Percentiles rank a stretch among this genome's conserved stretches.
phyloP scores from a whole-genome alignment of 2,113 vertebrate species.

The Machaerirhynchus nigripectus region DNA sequence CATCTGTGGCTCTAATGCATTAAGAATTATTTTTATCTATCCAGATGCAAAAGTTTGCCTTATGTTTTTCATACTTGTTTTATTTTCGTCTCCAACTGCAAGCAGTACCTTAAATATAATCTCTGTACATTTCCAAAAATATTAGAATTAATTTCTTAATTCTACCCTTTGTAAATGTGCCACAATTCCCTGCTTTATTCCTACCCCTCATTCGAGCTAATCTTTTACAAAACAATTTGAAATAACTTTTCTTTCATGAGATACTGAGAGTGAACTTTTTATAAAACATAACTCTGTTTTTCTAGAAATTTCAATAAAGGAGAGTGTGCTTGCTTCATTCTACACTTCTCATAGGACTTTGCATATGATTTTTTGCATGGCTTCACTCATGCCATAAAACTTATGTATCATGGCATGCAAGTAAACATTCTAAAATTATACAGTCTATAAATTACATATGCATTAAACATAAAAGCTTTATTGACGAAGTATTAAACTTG shows the following conservation, averaged over 20 bases:
- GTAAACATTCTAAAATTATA: background rate
- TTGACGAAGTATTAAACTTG: background rate
- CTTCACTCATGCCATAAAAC: background rate
- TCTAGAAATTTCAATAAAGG: background rate
- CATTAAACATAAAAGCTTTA: background rate
- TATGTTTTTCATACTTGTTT: background rate
- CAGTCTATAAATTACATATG: background rate
- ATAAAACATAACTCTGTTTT: background rate
- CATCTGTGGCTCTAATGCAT: slow-evolving; percentile 30
- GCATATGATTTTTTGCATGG: background rate
- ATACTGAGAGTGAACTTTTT: background rate
- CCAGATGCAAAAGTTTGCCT: background rate
- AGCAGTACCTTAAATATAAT: background rate
- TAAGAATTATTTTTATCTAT: slow-evolving; percentile 60
- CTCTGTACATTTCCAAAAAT: background rate
- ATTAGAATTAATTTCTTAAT: background rate
- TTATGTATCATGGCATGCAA: background rate
- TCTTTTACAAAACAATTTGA: background rate
- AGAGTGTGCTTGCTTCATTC: background rate
- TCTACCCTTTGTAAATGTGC: background rate
- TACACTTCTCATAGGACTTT: background rate
- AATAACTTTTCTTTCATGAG: background rate
- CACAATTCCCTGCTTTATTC: background rate
- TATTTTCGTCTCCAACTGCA: background rate
- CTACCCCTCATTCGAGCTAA: background rate